Base-by-base conservation (phyloP, 2,113 vertebrate genomes). In the Centrocercus urophasianus region DNA sequence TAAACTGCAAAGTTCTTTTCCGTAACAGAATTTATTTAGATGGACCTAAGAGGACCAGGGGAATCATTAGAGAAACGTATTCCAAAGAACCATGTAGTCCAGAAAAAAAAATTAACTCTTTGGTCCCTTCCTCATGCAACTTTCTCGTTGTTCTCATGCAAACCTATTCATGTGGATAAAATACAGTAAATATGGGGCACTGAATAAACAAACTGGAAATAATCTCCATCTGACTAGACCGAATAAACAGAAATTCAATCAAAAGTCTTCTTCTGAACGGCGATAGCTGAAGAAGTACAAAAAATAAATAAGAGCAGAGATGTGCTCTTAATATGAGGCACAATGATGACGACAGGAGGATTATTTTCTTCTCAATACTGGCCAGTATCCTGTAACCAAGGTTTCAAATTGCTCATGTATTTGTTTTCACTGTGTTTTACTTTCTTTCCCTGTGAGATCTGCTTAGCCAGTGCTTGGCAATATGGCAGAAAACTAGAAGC, bases 1-100 rank as follows among this genome's bases (percentile, higher is more conserved):
- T 77, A 87, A 87, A 91, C 42, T 77, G 45, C 42, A 5, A 89
- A 90, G 84, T 84, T 93, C 84, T 84, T 91, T 86, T 92, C 59
- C n/a, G 73, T 13, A 2, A 76, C 66, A 83, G 82, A 93, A 86
- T 67, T 89, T 83, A 88, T 77, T 95, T 89, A 93, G 72, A 65
- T 38, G 85, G 69, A 80, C 0, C 0, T 80, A 93, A 91, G 52
- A 93, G 43, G 64, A 89, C 25, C 88, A 38, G 10, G 11, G 28
- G 34, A 54, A 89, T 89, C 79, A 87, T 85, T 3, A 85, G 28
- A 77, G 64, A 93, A 93, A 93, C 28, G 7, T 36, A 89, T 61
- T 50, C 69, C 43, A 13, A 88, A 87, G 36, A 59, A 54, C 63
- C 70, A 77, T 4, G 25, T 5, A 85, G 67, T 28, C 42, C 25